Conservation (phyloP, 2,797 vertebrate species). For the Eupleurogrammus muticus region DNA sequence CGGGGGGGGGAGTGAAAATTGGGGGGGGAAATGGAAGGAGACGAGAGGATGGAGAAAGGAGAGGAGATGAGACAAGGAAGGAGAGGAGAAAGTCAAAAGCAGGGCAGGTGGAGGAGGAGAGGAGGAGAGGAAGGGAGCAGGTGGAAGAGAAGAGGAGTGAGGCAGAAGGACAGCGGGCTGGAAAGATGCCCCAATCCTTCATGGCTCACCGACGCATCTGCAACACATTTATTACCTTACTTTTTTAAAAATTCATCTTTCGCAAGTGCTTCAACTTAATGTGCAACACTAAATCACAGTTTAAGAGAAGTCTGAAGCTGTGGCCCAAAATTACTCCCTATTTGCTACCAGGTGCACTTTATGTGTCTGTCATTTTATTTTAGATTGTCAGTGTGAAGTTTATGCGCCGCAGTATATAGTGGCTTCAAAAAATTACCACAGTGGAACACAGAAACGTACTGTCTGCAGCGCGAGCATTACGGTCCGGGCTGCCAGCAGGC, state of each 20-base stretch:
- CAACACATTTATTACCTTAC: conserved; percentile 56
- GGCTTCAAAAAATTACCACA: too few species aligned
- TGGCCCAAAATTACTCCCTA: too few species aligned
- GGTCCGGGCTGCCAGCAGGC: too few species aligned
- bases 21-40: conserved; percentile 4
- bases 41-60: conserved; percentile 8
- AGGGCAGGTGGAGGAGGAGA: not conserved
- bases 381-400: too few species aligned
- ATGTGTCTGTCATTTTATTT: too few species aligned
- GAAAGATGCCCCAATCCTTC: conserved; percentile 63
- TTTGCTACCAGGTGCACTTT: too few species aligned
- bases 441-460: too few species aligned
- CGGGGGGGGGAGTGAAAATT: conserved; percentile 12
- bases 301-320: too few species aligned
- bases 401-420: too few species aligned
- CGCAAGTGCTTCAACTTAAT: too few species aligned
- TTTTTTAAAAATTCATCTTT: not conserved
- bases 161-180: conserved; percentile 54
- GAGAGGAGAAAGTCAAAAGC: not conserved
- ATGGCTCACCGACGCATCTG: conserved; percentile 56
- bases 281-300: too few species aligned
- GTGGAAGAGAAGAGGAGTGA: conserved; percentile 15
- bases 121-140: conserved; percentile 1
- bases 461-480: too few species aligned
- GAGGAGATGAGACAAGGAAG: not conserved